phyloP scores from a whole-genome alignment of 2,888 invertebrate genomes.

The Pharmacophagus antenor region DNA sequence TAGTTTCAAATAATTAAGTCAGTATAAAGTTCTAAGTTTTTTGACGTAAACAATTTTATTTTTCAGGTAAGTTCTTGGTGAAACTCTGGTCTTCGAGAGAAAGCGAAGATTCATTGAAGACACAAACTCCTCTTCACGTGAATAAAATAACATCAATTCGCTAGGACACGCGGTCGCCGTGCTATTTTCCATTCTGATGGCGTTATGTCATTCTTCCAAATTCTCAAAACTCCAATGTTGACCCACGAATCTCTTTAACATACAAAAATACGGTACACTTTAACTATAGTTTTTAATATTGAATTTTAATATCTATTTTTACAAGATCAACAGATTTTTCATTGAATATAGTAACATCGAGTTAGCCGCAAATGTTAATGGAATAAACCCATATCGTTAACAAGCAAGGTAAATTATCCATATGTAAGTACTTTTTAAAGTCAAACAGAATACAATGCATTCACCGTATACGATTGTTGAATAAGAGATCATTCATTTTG shows the following conservation, averaged over 20 bases:
- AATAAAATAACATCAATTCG: constrained; percentile 56
- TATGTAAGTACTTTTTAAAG: constrained; percentile 15
- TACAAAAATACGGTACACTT: too few species aligned
- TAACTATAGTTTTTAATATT: too few species aligned
- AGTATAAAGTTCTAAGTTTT: constrained; percentile 22
- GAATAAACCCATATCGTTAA: too few species aligned
- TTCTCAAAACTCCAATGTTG: constrained; percentile 50
- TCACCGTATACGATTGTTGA: constrained; percentile 35
- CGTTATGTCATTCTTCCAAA: constrained; percentile 68
- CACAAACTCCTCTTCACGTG: constrained; percentile 53
- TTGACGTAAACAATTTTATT: constrained; percentile 40
- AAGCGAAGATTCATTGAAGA: constrained; percentile 50
- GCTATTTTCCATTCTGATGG: constrained; percentile 61
- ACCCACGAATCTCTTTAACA: too few species aligned
- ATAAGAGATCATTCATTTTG: constrained; percentile 50
- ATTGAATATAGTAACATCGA: too few species aligned
- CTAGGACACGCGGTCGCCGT: constrained; percentile 58
- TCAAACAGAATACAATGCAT: constrained; percentile 7
- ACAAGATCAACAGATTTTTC: too few species aligned
- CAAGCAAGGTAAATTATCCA: too few species aligned
- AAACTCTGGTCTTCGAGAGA: constrained; percentile 6
- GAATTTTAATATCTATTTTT: too few species aligned
- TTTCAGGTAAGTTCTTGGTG: constrained; percentile 65
- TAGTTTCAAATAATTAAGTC: neutral
- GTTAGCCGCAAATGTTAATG: too few species aligned